Base-by-base conservation (phyloP, 1,140 invertebrate species). In the Drosophila orosa region DNA sequence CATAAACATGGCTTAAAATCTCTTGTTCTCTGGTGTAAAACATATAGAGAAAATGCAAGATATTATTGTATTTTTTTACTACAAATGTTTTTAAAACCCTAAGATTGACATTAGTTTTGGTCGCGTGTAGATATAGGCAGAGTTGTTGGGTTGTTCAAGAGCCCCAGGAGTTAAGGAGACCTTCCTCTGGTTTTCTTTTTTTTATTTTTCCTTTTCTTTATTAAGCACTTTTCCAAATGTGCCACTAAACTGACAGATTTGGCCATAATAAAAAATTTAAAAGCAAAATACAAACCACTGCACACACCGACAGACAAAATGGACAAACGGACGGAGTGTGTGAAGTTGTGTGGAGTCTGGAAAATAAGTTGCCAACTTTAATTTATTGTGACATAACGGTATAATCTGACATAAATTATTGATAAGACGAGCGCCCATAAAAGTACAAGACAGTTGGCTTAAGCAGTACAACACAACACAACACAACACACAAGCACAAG, bases 381-480 rank as follows among this genome's bases (percentile, higher is more conserved):
- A 91, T 91, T 91, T 89, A 91, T 91, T 89, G 89, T 91, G 89
- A 91, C 89, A 89, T 91, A 91, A 89, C 89, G 78, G 79, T 89
- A 89, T 91, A 91, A 91, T 91, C 89, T 89, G 89, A 91, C 89
- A 91, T 91, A 91, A 91, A 91, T 91, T 91, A 91, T 91, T 91
- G 89, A 82, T 91, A 90, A 79, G 74, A 87, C 77, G 82, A 87
- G 71, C 80, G 80, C 71, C 78, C 87, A 90, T 90, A 89, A 89
- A 89, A 89, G 84, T 89, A 89, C 84, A 89, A 89, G 85, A 89
- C 84, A 89, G 84, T 89, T 89, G 80, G 80, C 82, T 85, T 80
- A 78, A 71, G 44, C 81, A 85, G 63, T 73, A 61, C 68, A 62
- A 80, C 65, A 65, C 59, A 58, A 35, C 8, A 39, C 35, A 48